These are phyloP conservation scores for Sarcophaga caerulescens DNA, from an alignment of 2,888 invertebrate genomes.

Conservation along the genomic window DNA sequence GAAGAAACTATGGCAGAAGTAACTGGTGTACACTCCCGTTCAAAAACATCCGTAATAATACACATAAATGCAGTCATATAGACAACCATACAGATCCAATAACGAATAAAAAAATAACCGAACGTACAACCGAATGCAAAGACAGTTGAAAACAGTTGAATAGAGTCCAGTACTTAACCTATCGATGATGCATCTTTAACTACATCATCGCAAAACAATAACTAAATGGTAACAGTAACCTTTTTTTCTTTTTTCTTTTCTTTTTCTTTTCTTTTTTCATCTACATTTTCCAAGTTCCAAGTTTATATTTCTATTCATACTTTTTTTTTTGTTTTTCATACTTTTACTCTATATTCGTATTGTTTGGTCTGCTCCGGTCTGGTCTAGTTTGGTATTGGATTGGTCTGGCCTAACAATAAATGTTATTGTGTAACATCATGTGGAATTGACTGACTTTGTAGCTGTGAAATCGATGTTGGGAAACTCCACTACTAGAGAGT, in stretches of 20 bases:
- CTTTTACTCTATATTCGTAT: slow-evolving; percentile 5
- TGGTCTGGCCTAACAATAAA: slow-evolving; percentile 23
- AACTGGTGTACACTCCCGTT: slow-evolving; percentile 52
- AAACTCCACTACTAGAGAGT: not conserved
- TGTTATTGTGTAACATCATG: slow-evolving; percentile 54
- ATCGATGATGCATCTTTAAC: slow-evolving; percentile 58
- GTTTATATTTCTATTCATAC: not conserved
- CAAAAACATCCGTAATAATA: slow-evolving; percentile 28
- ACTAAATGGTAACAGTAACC: slow-evolving; percentile 43
- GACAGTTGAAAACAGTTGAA: not conserved
- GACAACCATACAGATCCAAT: not conserved
- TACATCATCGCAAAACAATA: slow-evolving; percentile 47
- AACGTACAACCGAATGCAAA: too few relatives aligned
- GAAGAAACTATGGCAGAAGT: slow-evolving; percentile 37
- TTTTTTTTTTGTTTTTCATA: slow-evolving; percentile 13
- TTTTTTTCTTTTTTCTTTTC: slow-evolving; percentile 13
- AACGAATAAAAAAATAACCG: too few relatives aligned
- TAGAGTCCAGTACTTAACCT: slow-evolving; percentile 41
- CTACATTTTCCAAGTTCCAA: not conserved
- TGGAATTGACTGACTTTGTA: slow-evolving; percentile 1
- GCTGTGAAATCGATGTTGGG: not conserved
- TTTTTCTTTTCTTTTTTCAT: slow-evolving; percentile 4
- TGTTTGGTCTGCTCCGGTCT: not conserved
- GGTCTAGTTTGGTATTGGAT: not conserved
- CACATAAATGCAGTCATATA: slow-evolving; percentile 14